Percentiles rank a stretch among this genome's conserved stretches.
Conservation (phyloP, 2,888 invertebrate species). For the Aleiodes alternator region DNA sequence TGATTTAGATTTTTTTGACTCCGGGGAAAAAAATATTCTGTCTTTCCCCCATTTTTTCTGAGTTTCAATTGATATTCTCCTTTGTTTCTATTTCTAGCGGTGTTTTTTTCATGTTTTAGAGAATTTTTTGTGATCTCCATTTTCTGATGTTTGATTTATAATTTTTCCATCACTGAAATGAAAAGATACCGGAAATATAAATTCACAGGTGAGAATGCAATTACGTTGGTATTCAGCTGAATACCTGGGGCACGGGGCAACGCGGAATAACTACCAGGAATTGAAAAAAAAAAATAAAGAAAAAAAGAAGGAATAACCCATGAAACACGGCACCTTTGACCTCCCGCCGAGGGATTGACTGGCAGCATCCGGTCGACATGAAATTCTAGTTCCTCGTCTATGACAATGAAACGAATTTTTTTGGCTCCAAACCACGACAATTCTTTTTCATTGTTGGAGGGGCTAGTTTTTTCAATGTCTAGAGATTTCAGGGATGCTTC, state of each 20-base stretch:
- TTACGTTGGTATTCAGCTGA: constrained; percentile 61
- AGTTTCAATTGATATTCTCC: no score
- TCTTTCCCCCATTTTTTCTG: no score
- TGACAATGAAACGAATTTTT: constrained; percentile 41
- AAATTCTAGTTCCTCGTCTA: constrained; percentile 39
- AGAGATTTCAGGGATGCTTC: background rate
- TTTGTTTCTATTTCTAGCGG: background rate
- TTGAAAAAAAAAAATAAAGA: constrained; percentile 40
- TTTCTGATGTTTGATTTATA: background rate
- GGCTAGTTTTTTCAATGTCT: constrained; percentile 13
- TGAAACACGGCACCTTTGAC: constrained; percentile 59
- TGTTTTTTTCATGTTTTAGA: background rate
- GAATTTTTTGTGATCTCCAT: background rate
- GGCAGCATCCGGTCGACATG: constrained; percentile 53
- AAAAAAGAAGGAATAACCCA: constrained; percentile 40
- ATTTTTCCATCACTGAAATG: constrained; percentile 15
- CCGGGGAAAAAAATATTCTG: background rate
- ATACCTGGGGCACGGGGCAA: constrained; percentile 36
- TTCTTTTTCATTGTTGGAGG: constrained; percentile 3
- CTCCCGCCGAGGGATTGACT: constrained; percentile 58
- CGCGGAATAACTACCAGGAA: constrained; percentile 43
- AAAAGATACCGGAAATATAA: constrained; percentile 63
- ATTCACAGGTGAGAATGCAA: constrained; percentile 62
- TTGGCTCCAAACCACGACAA: constrained; percentile 25
- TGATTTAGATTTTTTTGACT: background rate